phyloP scores from a whole-genome alignment of 2,888 invertebrate species.

The Meteorus colon region DNA sequence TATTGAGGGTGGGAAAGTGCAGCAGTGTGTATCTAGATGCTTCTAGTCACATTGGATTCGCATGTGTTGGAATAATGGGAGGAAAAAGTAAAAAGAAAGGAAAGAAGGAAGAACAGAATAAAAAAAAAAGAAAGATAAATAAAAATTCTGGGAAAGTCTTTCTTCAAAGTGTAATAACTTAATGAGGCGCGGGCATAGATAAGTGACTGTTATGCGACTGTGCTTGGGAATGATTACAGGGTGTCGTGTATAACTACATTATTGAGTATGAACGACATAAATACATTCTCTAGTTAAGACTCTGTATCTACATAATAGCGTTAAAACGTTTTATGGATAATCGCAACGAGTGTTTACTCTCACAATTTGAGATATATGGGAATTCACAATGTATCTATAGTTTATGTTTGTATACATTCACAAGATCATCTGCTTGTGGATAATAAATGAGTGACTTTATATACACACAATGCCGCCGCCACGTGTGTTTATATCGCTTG shows the following conservation, averaged over 20 bases:
- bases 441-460: slow-evolving; percentile 48
- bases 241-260: slow-evolving; percentile 26
- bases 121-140: slow-evolving; percentile 7
- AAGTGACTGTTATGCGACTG: slow-evolving; percentile 15
- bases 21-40: neutral
- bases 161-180: slow-evolving; percentile 53
- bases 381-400: slow-evolving; percentile 30
- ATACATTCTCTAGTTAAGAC: slow-evolving; percentile 15
- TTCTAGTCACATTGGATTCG: neutral
- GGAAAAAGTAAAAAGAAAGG: neutral
- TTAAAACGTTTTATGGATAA: slow-evolving; percentile 38
- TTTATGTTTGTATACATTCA: slow-evolving; percentile 26
- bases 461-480: slow-evolving; percentile 46
- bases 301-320: slow-evolving; percentile 32
- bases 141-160: slow-evolving; percentile 8
- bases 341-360: slow-evolving; percentile 56
- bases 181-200: slow-evolving; percentile 48
- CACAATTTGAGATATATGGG: slow-evolving; percentile 38
- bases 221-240: slow-evolving; percentile 29
- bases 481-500: slow-evolving; percentile 54
- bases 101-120: neutral
- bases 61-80: neutral
- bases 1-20: slow-evolving; percentile 34
- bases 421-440: slow-evolving; percentile 29
- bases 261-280: slow-evolving; percentile 40